Base-by-base conservation (phyloP, 2,888 invertebrate genomes). In the Metallyticus violacea region DNA sequence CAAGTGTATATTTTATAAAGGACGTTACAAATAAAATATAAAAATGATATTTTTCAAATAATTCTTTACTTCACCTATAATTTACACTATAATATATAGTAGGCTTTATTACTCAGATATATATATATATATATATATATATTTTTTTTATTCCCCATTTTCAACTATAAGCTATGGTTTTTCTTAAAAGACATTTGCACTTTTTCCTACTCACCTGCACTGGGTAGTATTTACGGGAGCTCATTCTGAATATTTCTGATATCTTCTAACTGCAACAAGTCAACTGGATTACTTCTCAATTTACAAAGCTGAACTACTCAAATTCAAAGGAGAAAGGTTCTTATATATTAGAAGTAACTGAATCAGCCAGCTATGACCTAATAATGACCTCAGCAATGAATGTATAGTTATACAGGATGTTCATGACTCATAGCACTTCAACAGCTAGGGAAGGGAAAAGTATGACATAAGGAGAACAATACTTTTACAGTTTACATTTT, bases 191-290 rank as follows among this genome's bases (percentile, higher is more conserved):
- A n/a, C n/a, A n/a, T n/a, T n/a, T n/a, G n/a, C n/a, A n/a, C n/a
- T n/a, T n/a, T n/a, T n/a, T 77, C 9, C n/a, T 77, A 7, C 77
- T 28, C 28, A 83, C 83, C 77, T 83, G 77, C 29, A 77, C 83
- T n/a, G 83, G 83, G 27, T 83, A 83, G 77, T 83, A 83, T 28
- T 83, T 83, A 77, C 29, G 30, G n/a, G 83, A 83, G 28, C 83
- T 77, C 83, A 83, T 83, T 29, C 25, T 83, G 28, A 22, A 15
- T n/a, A n/a, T 15, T 62, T 4, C 15, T 62, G 40, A 62, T 9
- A 62, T 62, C 15, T 15, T 62, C 40, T 62, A 15, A 4, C 40
- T 62, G 40, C 0, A 62, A 62, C 2, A 15, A 15, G 3, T 15
- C 15, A 62, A 62, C 1, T 62, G 1, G 40, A 62, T 62, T 22